phyloP scores from a whole-genome alignment of 1,140 invertebrate genomes.

The Drosophila quadrilineata region DNA sequence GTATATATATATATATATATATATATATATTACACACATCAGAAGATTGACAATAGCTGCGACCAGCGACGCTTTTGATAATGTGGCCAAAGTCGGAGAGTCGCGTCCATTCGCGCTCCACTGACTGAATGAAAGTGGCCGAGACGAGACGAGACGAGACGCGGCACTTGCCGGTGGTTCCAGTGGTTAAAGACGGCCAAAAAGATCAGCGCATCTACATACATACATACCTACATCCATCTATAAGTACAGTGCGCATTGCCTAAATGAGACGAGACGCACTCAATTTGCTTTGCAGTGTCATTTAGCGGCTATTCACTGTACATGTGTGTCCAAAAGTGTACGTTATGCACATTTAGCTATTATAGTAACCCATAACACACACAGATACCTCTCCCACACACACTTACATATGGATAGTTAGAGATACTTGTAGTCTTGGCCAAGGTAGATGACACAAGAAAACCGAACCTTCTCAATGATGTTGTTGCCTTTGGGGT shows the following conservation, averaged over 20 bases:
- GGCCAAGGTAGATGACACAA: constrained; percentile 60
- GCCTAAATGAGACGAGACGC: too few relatives aligned
- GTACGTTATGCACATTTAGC: constrained; percentile 75
- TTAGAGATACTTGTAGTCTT: background rate
- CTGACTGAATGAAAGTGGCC: constrained; percentile 64
- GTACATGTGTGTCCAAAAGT: constrained; percentile 64
- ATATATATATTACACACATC: constrained; percentile 9
- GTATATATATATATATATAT: background rate
- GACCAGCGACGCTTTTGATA: constrained; percentile 55
- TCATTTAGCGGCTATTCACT: background rate
- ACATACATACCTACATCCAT: constrained; percentile 27
- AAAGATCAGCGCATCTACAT: constrained; percentile 58
- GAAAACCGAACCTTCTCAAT: constrained; percentile 53
- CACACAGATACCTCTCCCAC: background rate
- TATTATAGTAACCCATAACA: constrained; percentile 7
- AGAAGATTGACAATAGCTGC: constrained; percentile 52
- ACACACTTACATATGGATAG: background rate
- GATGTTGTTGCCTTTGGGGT: constrained; percentile 47
- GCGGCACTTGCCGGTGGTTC: constrained; percentile 39
- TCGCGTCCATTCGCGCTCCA: constrained; percentile 66
- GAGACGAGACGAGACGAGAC: too few relatives aligned
- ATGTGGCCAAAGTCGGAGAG: constrained; percentile 50
- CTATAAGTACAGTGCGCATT: too few relatives aligned
- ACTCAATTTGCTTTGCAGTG: background rate
- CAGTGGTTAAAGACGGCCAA: constrained; percentile 50